Evolutionary conservation across 2,888 invertebrate genomes (phyloP).

Genomic region (Trichogramma dendrolimi): DNA sequence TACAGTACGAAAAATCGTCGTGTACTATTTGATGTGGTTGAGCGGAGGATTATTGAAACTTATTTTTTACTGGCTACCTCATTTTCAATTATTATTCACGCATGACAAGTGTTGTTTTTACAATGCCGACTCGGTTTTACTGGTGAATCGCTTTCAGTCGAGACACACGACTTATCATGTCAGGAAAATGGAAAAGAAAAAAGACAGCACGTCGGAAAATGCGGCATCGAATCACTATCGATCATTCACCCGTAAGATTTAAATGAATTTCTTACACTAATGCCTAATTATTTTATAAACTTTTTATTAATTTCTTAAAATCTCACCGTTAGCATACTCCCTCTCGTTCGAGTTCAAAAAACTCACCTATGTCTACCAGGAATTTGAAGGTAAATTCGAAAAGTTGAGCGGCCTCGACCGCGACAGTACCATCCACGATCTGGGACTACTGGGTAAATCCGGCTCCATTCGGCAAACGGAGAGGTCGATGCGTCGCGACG

Average conservation of each 20-base stretch:
- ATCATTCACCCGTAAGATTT: constrained; percentile 42
- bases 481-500: constrained; percentile 67
- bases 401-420: constrained; percentile 71
- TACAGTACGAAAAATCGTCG: neutral
- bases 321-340: neutral
- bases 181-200: neutral
- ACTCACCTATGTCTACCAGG: constrained; percentile 76
- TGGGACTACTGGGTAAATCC: constrained; percentile 61
- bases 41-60: neutral
- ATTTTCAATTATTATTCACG: neutral
- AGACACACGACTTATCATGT: neutral
- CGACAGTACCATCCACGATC: constrained; percentile 60
- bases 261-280: neutral
- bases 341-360: constrained; percentile 73
- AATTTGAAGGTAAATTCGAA: constrained; percentile 62
- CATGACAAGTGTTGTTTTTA: neutral
- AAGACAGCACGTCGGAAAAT: too few species aligned
- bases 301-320: neutral
- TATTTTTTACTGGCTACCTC: neutral
- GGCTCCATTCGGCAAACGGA: constrained; percentile 54
- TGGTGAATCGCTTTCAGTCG: neutral
- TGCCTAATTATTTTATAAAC: neutral
- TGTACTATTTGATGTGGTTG: neutral
- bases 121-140: neutral
- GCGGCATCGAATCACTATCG: constrained; percentile 51